Evolutionary conservation across 2,888 invertebrate species (phyloP).

Genomic region (Deilephila elpenor): DNA sequence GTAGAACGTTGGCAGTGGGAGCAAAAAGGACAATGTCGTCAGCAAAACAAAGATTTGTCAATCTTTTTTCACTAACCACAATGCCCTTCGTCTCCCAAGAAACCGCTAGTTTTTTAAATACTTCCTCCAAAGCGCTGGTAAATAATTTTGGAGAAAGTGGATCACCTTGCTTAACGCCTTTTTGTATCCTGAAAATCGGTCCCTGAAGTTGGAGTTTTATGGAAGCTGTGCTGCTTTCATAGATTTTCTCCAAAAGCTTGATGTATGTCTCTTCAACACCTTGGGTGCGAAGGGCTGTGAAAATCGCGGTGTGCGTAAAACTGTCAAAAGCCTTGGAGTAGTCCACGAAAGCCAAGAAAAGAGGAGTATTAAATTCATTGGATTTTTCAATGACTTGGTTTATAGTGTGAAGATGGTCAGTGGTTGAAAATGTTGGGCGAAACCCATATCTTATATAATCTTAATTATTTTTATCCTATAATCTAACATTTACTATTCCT

Average conservation of each 20-base stretch:
- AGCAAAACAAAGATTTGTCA: too few species aligned
- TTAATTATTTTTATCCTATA: too few species aligned
- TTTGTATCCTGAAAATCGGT: not conserved
- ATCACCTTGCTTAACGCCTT: not conserved
- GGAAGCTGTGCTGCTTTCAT: constrained; percentile 8
- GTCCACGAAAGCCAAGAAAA: not conserved
- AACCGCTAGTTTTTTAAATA: not conserved
- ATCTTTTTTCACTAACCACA: too few species aligned
- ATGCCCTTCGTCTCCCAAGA: too few species aligned
- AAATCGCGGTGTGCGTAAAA: not conserved
- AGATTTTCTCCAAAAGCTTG: not conserved
- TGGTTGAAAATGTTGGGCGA: not conserved
- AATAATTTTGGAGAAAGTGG: not conserved
- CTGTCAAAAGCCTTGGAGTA: constrained; percentile 9
- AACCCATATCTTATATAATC: too few species aligned
- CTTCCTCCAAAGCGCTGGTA: not conserved
- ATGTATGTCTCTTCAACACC: not conserved
- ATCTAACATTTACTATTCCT: too few species aligned
- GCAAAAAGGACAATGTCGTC: too few species aligned
- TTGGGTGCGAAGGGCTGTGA: not conserved
- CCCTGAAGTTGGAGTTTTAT: not conserved
- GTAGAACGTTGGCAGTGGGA: too few species aligned
- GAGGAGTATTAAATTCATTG: not conserved
- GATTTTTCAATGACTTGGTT: not conserved
- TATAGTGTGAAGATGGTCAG: not conserved